phyloP scores from a whole-genome alignment of 2,888 invertebrate species.

The Hirtodrosophila duncani region DNA sequence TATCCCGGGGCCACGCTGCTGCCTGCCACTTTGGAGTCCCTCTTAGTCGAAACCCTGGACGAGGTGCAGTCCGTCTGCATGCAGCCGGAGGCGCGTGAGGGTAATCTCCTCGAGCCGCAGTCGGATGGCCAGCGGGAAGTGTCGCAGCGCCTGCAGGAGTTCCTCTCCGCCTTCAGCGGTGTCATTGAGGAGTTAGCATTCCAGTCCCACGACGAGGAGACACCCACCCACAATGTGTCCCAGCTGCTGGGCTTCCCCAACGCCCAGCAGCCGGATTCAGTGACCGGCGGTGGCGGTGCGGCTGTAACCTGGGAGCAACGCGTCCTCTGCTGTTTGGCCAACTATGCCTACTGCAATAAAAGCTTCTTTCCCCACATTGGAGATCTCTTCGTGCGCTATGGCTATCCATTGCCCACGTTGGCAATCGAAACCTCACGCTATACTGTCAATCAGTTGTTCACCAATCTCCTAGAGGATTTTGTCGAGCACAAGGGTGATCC shows the following conservation, averaged over 20 bases:
- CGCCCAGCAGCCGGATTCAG: constrained; percentile 66
- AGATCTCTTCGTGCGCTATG: constrained; percentile 81
- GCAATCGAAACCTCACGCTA: constrained; percentile 85
- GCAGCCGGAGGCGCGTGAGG: constrained; percentile 82
- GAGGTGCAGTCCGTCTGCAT: constrained; percentile 85
- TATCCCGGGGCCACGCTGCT: constrained; percentile 90
- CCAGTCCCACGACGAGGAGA: constrained; percentile 82
- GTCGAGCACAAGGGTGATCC: constrained; percentile 95
- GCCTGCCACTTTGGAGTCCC: constrained; percentile 86
- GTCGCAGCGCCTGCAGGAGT: constrained; percentile 80
- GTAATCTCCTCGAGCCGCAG: constrained; percentile 78
- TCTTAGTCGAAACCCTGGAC: constrained; percentile 86
- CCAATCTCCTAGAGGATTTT: constrained; percentile 85
- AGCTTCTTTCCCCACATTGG: constrained; percentile 86
- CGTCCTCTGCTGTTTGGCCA: constrained; percentile 90
- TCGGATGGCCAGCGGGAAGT: constrained; percentile 77
- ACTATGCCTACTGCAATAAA: constrained; percentile 90
- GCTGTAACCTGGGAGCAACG: constrained; percentile 86
- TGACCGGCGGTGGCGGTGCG: constrained; percentile 54
- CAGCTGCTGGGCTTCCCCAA: constrained; percentile 83
- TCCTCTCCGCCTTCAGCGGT: constrained; percentile 82
- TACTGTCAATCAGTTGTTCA: constrained; percentile 79
- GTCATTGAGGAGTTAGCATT: constrained; percentile 87
- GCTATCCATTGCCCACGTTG: constrained; percentile 86
- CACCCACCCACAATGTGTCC: constrained; percentile 80